These are phyloP conservation scores for Melanostigma gelatinosum DNA, from an alignment of 2,113 vertebrate species.

Conservation along the genomic window DNA sequence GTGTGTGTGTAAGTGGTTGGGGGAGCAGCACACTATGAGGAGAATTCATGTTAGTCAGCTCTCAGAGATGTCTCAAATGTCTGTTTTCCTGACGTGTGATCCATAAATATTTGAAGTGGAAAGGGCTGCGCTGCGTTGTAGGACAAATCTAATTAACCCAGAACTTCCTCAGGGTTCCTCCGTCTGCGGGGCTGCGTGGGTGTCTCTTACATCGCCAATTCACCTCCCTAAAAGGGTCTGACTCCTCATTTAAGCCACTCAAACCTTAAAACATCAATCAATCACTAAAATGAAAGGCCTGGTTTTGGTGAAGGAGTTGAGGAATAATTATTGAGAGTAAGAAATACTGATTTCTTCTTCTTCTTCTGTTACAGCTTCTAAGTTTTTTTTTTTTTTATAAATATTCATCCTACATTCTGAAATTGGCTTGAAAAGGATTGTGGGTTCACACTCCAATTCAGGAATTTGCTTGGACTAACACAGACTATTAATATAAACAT, in stretches of 20 bases:
- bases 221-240: conserved; percentile 67
- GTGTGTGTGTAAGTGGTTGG: conserved; percentile 5
- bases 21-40: conserved; percentile 45
- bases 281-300: conserved; percentile 33
- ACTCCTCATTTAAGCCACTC: conserved; percentile 61
- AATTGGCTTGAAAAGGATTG: conserved; percentile 6
- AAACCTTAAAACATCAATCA: conserved; percentile 48
- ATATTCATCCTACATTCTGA: conserved; percentile 4
- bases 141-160: conserved; percentile 84
- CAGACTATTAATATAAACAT: conserved; percentile 38
- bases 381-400: neutral
- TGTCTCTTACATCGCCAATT: conserved; percentile 65
- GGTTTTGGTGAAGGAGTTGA: conserved; percentile 21
- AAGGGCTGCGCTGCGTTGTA: conserved; percentile 72
- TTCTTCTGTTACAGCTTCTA: neutral
- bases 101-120: conserved; percentile 84
- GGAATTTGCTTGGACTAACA: conserved; percentile 23
- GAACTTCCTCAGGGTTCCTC: conserved; percentile 76
- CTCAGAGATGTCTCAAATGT: conserved; percentile 79
- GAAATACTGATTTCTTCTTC: conserved; percentile 12
- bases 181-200: conserved; percentile 54
- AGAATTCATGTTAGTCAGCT: conserved; percentile 71
- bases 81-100: conserved; percentile 81
- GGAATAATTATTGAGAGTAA: neutral
- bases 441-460: conserved; percentile 11